Percentiles rank a stretch among this genome's conserved stretches.
Conservation (phyloP, 2,797 vertebrate genomes). For the Astyanax mexicanus region DNA sequence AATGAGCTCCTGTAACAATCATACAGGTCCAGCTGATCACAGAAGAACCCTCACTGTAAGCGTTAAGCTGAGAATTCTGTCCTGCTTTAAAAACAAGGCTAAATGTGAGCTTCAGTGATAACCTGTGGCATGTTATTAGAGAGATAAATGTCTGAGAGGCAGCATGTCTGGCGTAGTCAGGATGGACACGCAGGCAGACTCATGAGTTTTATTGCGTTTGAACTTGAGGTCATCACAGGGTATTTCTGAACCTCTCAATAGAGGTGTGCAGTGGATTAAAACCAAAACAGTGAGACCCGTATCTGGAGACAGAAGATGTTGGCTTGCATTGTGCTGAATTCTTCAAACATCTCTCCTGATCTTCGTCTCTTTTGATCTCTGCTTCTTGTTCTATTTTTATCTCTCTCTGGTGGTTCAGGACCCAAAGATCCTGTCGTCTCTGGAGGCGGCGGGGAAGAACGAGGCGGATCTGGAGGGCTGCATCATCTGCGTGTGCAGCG, state of each 20-base stretch:
- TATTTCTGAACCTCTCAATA: not conserved
- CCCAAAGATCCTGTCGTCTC: slow-evolving; percentile 91
- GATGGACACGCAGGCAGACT: not conserved
- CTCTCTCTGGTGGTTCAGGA: slow-evolving; percentile 77
- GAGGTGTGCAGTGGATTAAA: not conserved
- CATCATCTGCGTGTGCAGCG: slow-evolving; percentile 95
- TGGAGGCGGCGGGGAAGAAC: slow-evolving; percentile 89
- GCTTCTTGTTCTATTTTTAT: not conserved
- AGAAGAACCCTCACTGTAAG: not conserved
- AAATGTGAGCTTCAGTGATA: slow-evolving; percentile 17
- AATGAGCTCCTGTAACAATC: too few relatives aligned
- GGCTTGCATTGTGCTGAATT: not conserved
- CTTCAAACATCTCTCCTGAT: not conserved
- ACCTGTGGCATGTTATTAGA: slow-evolving; percentile 27
- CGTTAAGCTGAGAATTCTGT: not conserved
- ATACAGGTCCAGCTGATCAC: not conserved
- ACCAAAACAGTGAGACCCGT: not conserved
- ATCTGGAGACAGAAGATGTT: not conserved
- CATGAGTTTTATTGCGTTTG: slow-evolving; percentile 5
- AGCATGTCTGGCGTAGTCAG: not conserved
- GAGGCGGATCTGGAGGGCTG: slow-evolving; percentile 93
- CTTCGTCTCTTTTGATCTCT: not conserved
- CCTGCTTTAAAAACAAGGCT: not conserved
- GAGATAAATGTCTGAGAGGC: not conserved
- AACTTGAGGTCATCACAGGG: not conserved